Conservation (phyloP, 2,888 invertebrate species). For the Pristionchus arcanus region DNA sequence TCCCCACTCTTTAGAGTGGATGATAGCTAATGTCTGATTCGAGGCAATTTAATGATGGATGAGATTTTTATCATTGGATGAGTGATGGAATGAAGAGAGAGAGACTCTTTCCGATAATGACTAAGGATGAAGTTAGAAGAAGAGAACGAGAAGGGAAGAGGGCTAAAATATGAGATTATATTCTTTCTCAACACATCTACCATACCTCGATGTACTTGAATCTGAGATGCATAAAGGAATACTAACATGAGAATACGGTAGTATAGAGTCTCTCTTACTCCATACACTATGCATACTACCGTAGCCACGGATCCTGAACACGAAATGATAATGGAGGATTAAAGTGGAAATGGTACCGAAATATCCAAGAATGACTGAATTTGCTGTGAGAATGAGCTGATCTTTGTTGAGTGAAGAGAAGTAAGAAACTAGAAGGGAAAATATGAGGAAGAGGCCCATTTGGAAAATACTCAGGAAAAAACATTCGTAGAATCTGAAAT, state of each 20-base stretch:
- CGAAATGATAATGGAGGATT: neutral
- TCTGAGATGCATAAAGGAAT: constrained; percentile 37
- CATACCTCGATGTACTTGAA: constrained; percentile 49
- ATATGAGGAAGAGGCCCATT: constrained; percentile 9
- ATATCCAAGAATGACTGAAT: constrained; percentile 47
- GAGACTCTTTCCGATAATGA: constrained; percentile 38
- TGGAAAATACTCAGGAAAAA: neutral
- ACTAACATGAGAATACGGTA: constrained; percentile 38
- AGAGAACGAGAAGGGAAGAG: constrained; percentile 42
- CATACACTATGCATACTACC: constrained; percentile 46
- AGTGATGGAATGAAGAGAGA: constrained; percentile 48
- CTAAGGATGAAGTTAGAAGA: neutral
- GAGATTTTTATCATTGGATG: constrained; percentile 48
- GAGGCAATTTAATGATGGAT: neutral
- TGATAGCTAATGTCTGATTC: constrained; percentile 4
- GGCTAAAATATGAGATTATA: neutral
- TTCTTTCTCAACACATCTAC: neutral
- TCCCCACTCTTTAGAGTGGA: neutral
- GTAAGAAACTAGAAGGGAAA: neutral
- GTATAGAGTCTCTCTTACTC: constrained; percentile 23
- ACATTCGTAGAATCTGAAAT: constrained; percentile 53
- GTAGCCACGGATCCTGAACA: constrained; percentile 20
- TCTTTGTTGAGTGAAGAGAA: constrained; percentile 16
- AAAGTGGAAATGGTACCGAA: neutral
- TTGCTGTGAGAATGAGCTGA: constrained; percentile 3